Percentiles rank a stretch among this genome's conserved stretches.
These are phyloP conservation scores for Agrilus planipennis DNA, from an alignment of 1,140 invertebrate genomes.

Conservation along the genomic window DNA sequence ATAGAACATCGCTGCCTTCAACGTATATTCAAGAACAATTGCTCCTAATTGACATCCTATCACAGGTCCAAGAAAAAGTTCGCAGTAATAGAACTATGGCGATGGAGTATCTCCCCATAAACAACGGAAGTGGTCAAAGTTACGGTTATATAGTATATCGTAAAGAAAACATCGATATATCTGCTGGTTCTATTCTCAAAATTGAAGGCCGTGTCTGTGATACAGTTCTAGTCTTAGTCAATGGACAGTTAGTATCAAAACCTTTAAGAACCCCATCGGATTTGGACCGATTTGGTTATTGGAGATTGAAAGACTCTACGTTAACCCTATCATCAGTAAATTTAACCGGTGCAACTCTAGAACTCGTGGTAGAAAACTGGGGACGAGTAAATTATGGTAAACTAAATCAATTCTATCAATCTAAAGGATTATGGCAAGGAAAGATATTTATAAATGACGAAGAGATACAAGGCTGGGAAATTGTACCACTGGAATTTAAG, in stretches of 20 bases:
- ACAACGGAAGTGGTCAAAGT: constrained; percentile 41
- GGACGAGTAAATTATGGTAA: constrained; percentile 44
- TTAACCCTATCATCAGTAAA: constrained; percentile 16
- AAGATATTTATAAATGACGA: constrained; percentile 35
- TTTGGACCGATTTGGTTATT: constrained; percentile 36
- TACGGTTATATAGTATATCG: constrained; percentile 46
- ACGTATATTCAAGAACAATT: constrained; percentile 22
- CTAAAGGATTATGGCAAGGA: constrained; percentile 38
- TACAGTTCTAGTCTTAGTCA: constrained; percentile 39
- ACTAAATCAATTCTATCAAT: constrained; percentile 31
- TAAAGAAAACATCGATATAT: constrained; percentile 23
- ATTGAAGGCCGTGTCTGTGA: constrained; percentile 40
- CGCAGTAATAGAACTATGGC: constrained; percentile 19
- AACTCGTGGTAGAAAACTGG: constrained; percentile 48
- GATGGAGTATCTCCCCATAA: constrained; percentile 49
- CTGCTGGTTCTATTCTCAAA: constrained; percentile 23
- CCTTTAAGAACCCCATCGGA: constrained; percentile 21
- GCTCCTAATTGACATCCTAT: constrained; percentile 24
- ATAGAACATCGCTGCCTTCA: constrained; percentile 26
- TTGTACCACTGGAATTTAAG: constrained; percentile 42
- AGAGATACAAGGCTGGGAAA: constrained; percentile 36
- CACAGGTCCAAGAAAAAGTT: constrained; percentile 12
- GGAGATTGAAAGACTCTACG: constrained; percentile 30
- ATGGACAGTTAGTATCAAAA: constrained; percentile 33
- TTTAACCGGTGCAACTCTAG: constrained; percentile 30